phyloP scores from a whole-genome alignment of 2,797 vertebrate genomes.

The Chelidonichthys spinosus region DNA sequence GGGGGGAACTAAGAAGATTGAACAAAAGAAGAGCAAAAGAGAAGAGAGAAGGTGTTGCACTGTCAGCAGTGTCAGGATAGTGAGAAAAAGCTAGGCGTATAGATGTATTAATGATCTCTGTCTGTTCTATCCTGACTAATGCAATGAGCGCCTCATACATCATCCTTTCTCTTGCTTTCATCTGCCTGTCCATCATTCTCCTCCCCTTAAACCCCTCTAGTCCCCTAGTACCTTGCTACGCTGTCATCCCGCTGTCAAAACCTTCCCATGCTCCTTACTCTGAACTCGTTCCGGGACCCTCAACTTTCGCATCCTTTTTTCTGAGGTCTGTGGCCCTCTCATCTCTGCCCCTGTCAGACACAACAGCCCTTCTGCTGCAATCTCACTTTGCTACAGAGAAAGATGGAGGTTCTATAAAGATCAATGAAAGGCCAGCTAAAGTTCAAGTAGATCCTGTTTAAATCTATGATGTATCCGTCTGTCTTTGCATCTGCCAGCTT shows the following conservation, averaged over 20 bases:
- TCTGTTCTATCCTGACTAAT: slow-evolving; percentile 47
- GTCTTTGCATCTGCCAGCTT: slow-evolving; percentile 55
- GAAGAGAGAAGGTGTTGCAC: slow-evolving; percentile 31
- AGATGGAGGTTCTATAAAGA: slow-evolving; percentile 64
- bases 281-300: slow-evolving; percentile 51
- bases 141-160: slow-evolving; percentile 58
- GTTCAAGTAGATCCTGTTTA: slow-evolving; percentile 66
- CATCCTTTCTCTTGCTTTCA: slow-evolving; percentile 55
- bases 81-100: slow-evolving; percentile 24
- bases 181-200: slow-evolving; percentile 52
- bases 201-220: slow-evolving; percentile 42
- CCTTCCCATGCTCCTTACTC: slow-evolving; percentile 68
- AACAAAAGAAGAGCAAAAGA: slow-evolving; percentile 13
- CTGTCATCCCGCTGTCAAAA: slow-evolving; percentile 53
- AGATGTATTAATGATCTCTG: slow-evolving; percentile 56
- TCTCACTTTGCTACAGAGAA: slow-evolving; percentile 50
- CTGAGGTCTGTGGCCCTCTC: slow-evolving; percentile 61
- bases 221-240: slow-evolving; percentile 36
- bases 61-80: slow-evolving; percentile 50
- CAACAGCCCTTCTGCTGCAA: slow-evolving; percentile 45
- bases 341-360: slow-evolving; percentile 64
- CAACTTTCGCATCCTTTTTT: slow-evolving; percentile 66
- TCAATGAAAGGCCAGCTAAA: slow-evolving; percentile 65
- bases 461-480: slow-evolving; percentile 58
- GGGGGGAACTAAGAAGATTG: background rate